Conservation (phyloP, 2,113 vertebrate genomes). For the Megaceryle maxima region DNA sequence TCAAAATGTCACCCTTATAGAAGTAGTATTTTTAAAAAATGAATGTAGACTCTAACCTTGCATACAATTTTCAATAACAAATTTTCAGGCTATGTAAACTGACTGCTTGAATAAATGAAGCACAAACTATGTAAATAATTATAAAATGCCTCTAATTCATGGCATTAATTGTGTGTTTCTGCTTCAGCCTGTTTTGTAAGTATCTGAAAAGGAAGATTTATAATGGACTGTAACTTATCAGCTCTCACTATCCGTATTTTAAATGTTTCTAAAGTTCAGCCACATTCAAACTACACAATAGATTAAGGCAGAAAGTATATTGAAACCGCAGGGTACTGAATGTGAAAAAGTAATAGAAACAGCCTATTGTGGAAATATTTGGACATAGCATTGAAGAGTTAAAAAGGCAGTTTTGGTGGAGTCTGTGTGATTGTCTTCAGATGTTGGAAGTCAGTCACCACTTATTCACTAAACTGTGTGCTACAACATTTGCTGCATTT, state of each 20-base stretch:
- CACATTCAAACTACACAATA: neutral
- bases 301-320: neutral
- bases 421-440: neutral
- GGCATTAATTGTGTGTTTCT: neutral
- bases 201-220: neutral
- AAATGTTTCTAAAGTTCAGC: neutral
- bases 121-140: neutral
- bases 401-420: neutral
- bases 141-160: neutral
- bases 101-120: neutral
- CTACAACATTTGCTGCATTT: neutral
- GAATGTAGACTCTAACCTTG: neutral
- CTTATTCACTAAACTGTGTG: rapidly evolving
- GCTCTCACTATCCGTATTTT: neutral
- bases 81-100: neutral
- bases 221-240: neutral
- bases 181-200: neutral
- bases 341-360: neutral
- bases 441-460: neutral
- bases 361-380: neutral
- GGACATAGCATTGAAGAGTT: neutral
- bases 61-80: neutral
- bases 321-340: neutral
- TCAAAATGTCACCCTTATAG: neutral
- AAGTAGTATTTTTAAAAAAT: neutral